Base-by-base conservation (phyloP, 2,797 vertebrate genomes). In the Aselliscus stoliczkanus region DNA sequence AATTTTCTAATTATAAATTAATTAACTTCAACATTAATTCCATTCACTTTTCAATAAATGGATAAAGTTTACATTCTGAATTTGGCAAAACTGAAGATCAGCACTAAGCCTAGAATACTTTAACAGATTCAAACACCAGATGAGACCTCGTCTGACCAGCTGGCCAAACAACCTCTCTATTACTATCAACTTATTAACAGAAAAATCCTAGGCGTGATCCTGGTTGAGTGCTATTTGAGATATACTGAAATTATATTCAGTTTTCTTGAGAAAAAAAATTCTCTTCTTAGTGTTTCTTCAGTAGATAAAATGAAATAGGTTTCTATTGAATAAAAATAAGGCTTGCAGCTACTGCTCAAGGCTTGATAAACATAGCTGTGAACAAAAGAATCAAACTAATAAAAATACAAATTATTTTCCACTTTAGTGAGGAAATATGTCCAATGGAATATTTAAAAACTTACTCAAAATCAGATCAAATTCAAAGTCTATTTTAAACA, bases 101-200 rank as follows among this genome's bases (percentile, higher is more conserved):
- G 17, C 31, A 44, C 27, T 82, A 72, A 79, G 18, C 44, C 56
- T 64, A n/a, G 58, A 80, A 23, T 58, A 56, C 15, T 75, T 72
- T 89, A 91, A 81, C 93, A 88, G 6, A 23, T 94, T 94, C 76
- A 77, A 92, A 93, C 6, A 88, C 42, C 83, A 94, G 50, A 92
- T 56, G 42, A 97, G 47, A 75, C 34, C n/a, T 50, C 13, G 18
- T 62, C 67, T 58, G 54, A 67, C 72, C 44, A 94, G 65, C 44
- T 89, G 50, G 50, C 62, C 93, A 67, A 87, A 73, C 18, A 85
- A 42, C 23, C 21, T 93, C 13, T 94, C 31, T 76, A 83, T 95
- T 96, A 89, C 34, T 96, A 31, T 84, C 54, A 92, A 31, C 21
- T 75, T 95, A 87, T 81, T 76, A 91, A 67, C 56, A 54, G n/a